phyloP scores from a whole-genome alignment of 2,113 vertebrate species.

The Anhinga anhinga region DNA sequence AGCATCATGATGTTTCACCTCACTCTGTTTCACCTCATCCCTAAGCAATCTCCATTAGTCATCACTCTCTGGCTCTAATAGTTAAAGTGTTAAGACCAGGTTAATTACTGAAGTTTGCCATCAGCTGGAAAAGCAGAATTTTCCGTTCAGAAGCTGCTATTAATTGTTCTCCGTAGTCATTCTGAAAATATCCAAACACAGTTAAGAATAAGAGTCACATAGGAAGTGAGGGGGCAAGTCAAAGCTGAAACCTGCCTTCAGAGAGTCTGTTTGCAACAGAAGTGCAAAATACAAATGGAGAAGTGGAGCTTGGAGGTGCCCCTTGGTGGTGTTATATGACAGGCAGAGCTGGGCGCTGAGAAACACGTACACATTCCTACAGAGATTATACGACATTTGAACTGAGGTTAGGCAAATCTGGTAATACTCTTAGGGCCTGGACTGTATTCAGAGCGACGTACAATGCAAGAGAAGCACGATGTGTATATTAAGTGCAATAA shows the following conservation, averaged over 20 bases:
- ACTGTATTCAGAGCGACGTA: neutral
- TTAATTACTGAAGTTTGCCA: neutral
- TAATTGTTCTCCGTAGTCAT: neutral
- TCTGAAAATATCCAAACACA: neutral
- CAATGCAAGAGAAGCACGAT: neutral
- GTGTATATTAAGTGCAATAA: neutral
- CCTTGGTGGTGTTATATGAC: neutral
- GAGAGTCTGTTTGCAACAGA: neutral
- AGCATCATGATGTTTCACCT: neutral
- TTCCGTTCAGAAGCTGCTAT: neutral
- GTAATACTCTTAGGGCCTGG: neutral
- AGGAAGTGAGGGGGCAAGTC: neutral
- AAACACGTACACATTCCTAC: fast-evolving
- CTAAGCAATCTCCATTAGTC: neutral
- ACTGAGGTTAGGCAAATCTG: neutral
- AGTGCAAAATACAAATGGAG: neutral
- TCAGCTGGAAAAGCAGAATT: neutral
- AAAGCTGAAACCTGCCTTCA: neutral
- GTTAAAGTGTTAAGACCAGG: neutral
- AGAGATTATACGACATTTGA: neutral
- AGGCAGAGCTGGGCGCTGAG: neutral
- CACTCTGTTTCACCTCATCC: neutral
- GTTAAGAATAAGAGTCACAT: neutral
- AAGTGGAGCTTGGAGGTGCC: neutral
- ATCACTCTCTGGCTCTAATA: neutral